Evolutionary conservation across 2,888 invertebrate genomes (phyloP).

Genomic region (Lasioglossum figueresi): DNA sequence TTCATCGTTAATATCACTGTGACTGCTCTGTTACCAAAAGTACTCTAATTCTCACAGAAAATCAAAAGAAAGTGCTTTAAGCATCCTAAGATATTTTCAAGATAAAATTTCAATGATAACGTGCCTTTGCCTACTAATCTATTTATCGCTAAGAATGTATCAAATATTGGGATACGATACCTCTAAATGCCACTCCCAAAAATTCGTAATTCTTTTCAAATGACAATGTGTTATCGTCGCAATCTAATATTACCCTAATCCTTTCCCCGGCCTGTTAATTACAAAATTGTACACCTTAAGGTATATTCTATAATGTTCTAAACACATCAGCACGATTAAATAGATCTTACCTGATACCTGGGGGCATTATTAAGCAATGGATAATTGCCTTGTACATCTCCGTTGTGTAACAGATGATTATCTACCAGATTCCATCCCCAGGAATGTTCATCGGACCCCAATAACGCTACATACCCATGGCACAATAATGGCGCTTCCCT

Average conservation of each 20-base stretch:
- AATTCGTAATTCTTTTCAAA: slow-evolving; percentile 99
- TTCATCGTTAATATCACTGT: slow-evolving; percentile 26
- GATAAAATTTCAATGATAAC: background rate
- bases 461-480: slow-evolving; percentile 96
- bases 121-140: slow-evolving; percentile 4
- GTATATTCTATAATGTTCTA: slow-evolving; percentile 12
- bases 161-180: slow-evolving; percentile 83
- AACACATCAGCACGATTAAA: slow-evolving; percentile 1
- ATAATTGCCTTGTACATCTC: slow-evolving; percentile 96
- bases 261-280: slow-evolving; percentile 95
- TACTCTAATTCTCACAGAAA: background rate
- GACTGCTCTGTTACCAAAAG: background rate
- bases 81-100: background rate
- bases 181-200: slow-evolving; percentile 98
- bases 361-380: slow-evolving; percentile 97
- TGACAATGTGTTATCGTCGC: slow-evolving; percentile 97
- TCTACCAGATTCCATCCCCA: slow-evolving; percentile 99
- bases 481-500: slow-evolving; percentile 97
- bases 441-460: slow-evolving; percentile 98
- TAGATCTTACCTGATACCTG: slow-evolving; percentile 94
- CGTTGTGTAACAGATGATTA: slow-evolving; percentile 98
- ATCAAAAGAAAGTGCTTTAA: background rate
- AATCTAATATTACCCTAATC: slow-evolving; percentile 98
- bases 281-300: slow-evolving; percentile 43
- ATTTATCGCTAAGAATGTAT: slow-evolving; percentile 17